A percentile compares a stretch with the other conserved stretches of the same genome.
phyloP scores from a whole-genome alignment of 1,140 invertebrate genomes.

The Aradophagus sp. region DNA sequence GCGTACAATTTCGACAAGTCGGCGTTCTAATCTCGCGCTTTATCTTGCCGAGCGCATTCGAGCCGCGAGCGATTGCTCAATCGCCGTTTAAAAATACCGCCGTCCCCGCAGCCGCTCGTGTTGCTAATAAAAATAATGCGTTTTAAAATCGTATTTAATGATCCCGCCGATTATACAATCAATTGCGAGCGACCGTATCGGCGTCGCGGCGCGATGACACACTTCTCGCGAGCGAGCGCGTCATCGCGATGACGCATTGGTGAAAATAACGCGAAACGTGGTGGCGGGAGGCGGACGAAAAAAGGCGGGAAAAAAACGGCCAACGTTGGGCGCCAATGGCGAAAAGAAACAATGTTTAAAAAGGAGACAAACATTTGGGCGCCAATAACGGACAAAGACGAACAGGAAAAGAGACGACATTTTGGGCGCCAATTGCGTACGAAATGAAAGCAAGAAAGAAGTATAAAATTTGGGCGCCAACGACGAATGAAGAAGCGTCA shows the following conservation, averaged over 20 bases:
- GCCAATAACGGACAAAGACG: no score
- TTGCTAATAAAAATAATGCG: slow-evolving; percentile 33
- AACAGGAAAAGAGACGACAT: no score
- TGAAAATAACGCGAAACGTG: slow-evolving; percentile 16
- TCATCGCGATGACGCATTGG: slow-evolving; percentile 18
- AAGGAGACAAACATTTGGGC: no score
- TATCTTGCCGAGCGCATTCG: slow-evolving; percentile 15
- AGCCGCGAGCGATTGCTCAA: slow-evolving; percentile 12
- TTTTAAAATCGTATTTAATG: slow-evolving; percentile 45
- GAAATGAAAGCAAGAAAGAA: no score
- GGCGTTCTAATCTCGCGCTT: slow-evolving; percentile 14
- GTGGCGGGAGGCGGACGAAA: neutral
- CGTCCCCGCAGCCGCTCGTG: slow-evolving; percentile 16
- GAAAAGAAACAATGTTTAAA: no score
- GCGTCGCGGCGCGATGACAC: slow-evolving; percentile 25
- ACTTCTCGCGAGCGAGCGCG: slow-evolving; percentile 20
- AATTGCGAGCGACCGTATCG: slow-evolving; percentile 17
- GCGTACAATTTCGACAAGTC: no score
- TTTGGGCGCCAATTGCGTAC: no score
- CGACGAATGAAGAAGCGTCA: no score
- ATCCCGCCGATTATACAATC: slow-evolving; percentile 35
- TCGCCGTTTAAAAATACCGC: slow-evolving; percentile 29
- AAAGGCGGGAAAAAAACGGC: slow-evolving; percentile 1
- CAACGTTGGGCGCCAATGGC: no score
- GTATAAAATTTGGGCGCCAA: no score